These are phyloP conservation scores for Caenorhabditis sp. DNA, from an alignment of 2,888 invertebrate genomes.

Conservation along the genomic window DNA sequence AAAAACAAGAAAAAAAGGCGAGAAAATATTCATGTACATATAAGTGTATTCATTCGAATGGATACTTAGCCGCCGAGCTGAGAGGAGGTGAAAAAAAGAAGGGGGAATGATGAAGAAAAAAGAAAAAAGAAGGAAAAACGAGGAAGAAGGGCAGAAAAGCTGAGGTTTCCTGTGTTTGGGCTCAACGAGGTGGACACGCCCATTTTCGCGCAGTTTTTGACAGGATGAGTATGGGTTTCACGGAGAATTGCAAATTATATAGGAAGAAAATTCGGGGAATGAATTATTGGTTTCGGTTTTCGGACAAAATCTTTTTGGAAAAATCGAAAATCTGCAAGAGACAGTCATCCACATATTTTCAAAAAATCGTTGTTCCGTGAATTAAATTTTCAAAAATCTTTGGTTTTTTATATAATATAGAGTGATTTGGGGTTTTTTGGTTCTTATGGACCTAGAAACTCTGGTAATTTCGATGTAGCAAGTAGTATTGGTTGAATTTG, in stretches of 20 bases:
- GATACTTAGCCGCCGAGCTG: neutral
- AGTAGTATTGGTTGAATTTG: too few species aligned
- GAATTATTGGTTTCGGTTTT: too few species aligned
- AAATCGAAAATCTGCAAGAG: neutral
- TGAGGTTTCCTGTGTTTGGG: neutral
- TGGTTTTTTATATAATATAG: too few species aligned
- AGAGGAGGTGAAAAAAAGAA: neutral
- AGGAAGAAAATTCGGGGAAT: neutral
- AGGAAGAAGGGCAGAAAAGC: neutral
- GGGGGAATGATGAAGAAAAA: too few species aligned
- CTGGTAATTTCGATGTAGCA: too few species aligned
- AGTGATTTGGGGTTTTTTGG: too few species aligned
- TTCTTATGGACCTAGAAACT: too few species aligned
- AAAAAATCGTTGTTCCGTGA: too few species aligned
- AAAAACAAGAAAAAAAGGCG: neutral
- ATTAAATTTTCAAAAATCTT: too few species aligned
- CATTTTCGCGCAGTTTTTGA: neutral
- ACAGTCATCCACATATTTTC: too few species aligned
- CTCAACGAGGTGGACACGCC: neutral
- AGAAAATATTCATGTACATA: constrained; percentile 1
- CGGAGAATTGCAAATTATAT: neutral
- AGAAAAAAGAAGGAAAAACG: neutral
- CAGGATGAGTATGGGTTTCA: neutral
- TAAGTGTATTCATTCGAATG: constrained; percentile 1
- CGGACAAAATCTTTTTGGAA: too few species aligned